These are phyloP conservation scores for Anoncus sp. DNA, from an alignment of 2,888 invertebrate genomes.

Conservation along the genomic window DNA sequence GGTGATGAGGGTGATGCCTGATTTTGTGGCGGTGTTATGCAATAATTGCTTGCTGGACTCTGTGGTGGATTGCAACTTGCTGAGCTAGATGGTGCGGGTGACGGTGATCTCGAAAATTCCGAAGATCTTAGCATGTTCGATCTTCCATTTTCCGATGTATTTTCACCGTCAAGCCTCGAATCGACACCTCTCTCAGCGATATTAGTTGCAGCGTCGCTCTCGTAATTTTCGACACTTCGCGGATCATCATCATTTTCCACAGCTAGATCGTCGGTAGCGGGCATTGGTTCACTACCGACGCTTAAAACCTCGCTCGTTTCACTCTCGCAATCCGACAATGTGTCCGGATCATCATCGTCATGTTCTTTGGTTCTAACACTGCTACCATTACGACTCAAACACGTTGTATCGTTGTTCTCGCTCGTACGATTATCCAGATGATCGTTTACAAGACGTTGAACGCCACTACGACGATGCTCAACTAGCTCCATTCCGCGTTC, in stretches of 20 bases:
- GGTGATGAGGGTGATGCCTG: conserved; percentile 79
- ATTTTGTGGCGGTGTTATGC: conserved; percentile 71
- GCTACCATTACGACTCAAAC: conserved; percentile 57
- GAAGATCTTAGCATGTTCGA: conserved; percentile 29
- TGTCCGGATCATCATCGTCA: conserved; percentile 69
- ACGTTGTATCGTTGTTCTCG: conserved; percentile 66
- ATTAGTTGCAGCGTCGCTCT: conserved; percentile 70
- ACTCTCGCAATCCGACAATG: conserved; percentile 78
- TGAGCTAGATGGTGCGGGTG: conserved; percentile 79
- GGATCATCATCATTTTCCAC: conserved; percentile 66
- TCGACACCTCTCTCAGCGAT: conserved; percentile 72
- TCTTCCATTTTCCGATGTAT: conserved; percentile 35
- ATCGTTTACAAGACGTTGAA: conserved; percentile 67
- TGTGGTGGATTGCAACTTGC: conserved; percentile 75
- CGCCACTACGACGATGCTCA: conserved; percentile 61
- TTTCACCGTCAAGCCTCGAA: conserved; percentile 32
- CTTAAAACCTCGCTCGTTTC: conserved; percentile 91
- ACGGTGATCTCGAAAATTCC: conserved; percentile 72
- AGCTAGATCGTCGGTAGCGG: conserved; percentile 68
- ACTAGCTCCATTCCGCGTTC: conserved; percentile 66
- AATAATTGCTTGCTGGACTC: conserved; percentile 71
- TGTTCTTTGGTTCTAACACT: conserved; percentile 42
- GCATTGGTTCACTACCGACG: conserved; percentile 90
- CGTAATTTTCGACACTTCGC: conserved; percentile 70
- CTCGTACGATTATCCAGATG: conserved; percentile 62